Conservation (phyloP, 2,888 invertebrate genomes). For the Ormyrus thymus region DNA sequence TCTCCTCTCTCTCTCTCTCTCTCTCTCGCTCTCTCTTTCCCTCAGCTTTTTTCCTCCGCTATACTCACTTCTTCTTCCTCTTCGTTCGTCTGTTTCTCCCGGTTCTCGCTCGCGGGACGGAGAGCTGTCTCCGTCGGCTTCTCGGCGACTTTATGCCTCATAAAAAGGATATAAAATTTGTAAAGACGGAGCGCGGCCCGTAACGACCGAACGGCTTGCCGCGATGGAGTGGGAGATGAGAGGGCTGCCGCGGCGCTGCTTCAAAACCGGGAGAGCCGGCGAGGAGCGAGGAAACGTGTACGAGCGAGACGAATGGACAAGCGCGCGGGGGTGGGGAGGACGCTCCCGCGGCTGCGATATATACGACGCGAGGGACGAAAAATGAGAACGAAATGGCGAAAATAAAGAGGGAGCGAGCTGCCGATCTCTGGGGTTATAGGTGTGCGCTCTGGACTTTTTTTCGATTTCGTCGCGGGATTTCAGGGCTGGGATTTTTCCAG, state of each 20-base stretch:
- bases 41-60: constrained; percentile 1
- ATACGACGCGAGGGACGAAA: too few species aligned
- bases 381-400: constrained; percentile 38
- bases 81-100: constrained; percentile 44
- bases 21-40: constrained; percentile 6
- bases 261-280: constrained; percentile 27
- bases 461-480: constrained; percentile 9
- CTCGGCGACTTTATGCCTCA: constrained; percentile 74
- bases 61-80: constrained; percentile 11
- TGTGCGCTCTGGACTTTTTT: too few species aligned
- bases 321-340: constrained; percentile 29
- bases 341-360: not conserved
- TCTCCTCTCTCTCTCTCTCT: constrained; percentile 39
- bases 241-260: constrained; percentile 36
- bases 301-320: constrained; percentile 48
- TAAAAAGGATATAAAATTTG: constrained; percentile 75
- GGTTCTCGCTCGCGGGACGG: not conserved
- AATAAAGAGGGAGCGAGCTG: constrained; percentile 16
- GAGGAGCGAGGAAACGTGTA: constrained; percentile 24
- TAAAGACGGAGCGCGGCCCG: constrained; percentile 68
- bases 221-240: constrained; percentile 66
- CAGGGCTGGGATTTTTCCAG: too few species aligned
- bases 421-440: too few species aligned
- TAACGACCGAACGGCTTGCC: constrained; percentile 71
- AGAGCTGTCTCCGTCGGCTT: constrained; percentile 65